phyloP scores from a whole-genome alignment of 2,113 vertebrate genomes.

The Corydoras maculifer region DNA sequence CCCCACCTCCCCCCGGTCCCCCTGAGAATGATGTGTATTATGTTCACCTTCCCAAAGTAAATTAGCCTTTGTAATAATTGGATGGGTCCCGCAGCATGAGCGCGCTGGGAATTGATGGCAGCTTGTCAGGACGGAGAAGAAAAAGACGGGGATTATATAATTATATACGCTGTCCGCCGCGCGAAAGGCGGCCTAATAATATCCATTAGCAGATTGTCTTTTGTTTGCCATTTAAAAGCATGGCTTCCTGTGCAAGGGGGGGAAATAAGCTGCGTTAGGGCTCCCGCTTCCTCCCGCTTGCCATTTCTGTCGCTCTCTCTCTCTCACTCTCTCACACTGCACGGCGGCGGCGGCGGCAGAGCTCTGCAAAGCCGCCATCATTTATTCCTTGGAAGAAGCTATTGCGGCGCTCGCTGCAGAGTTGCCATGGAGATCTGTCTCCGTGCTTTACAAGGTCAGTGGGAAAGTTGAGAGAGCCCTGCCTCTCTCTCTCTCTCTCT shows the following conservation, averaged over 20 bases:
- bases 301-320: not conserved
- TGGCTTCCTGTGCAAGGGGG: not conserved
- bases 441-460: slow-evolving; percentile 50
- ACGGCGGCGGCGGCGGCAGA: slow-evolving; percentile 3
- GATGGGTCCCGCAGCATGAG: slow-evolving; percentile 42
- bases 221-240: slow-evolving; percentile 24
- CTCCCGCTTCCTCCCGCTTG: slow-evolving; percentile 2
- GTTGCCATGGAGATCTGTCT: slow-evolving; percentile 53
- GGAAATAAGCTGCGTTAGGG: slow-evolving; percentile 35
- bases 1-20: not conserved
- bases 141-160: slow-evolving; percentile 33
- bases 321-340: slow-evolving; percentile 1
- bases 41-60: slow-evolving; percentile 38
- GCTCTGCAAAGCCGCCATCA: slow-evolving; percentile 41
- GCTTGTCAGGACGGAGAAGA: slow-evolving; percentile 26
- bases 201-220: slow-evolving; percentile 24
- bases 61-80: slow-evolving; percentile 51
- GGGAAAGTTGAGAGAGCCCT: slow-evolving; percentile 50
- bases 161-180: slow-evolving; percentile 22
- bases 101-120: slow-evolving; percentile 34
- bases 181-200: slow-evolving; percentile 7
- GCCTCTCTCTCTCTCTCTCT: slow-evolving; percentile 31
- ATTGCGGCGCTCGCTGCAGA: slow-evolving; percentile 49
- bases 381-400: slow-evolving; percentile 46
- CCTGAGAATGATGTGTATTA: slow-evolving; percentile 28